Evolutionary conservation across 2,888 invertebrate species (phyloP).

Genomic region (Hyposoter didymator): DNA sequence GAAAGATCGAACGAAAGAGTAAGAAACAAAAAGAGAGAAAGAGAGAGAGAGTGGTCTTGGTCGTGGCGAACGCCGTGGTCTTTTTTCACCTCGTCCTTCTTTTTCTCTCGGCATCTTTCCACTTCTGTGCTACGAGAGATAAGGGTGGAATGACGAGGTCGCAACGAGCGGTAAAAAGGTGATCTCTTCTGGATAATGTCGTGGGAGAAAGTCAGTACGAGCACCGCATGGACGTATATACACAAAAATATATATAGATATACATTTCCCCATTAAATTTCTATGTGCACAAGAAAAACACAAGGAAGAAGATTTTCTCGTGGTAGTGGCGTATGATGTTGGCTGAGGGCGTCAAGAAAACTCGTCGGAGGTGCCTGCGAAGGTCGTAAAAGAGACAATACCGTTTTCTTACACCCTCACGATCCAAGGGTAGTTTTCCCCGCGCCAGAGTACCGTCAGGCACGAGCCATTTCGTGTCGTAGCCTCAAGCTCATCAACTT

Average conservation of each 20-base stretch:
- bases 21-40: slow-evolving; percentile 17
- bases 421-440: slow-evolving; percentile 46
- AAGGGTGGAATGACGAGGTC: slow-evolving; percentile 84
- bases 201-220: slow-evolving; percentile 70
- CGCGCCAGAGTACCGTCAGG: slow-evolving; percentile 63
- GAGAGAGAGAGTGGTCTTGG: slow-evolving; percentile 36
- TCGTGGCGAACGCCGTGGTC: slow-evolving; percentile 65
- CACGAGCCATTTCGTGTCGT: slow-evolving; percentile 48
- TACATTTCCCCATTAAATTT: slow-evolving; percentile 48
- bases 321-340: slow-evolving; percentile 54
- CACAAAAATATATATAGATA: slow-evolving; percentile 55
- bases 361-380: slow-evolving; percentile 74
- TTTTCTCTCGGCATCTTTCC: slow-evolving; percentile 68
- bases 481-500: slow-evolving; percentile 36
- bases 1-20: slow-evolving; percentile 38
- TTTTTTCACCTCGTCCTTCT: slow-evolving; percentile 63
- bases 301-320: slow-evolving; percentile 50
- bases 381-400: slow-evolving; percentile 83
- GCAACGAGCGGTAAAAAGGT: slow-evolving; percentile 84
- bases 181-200: slow-evolving; percentile 82
- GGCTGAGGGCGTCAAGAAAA: slow-evolving; percentile 72
- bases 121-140: slow-evolving; percentile 77
- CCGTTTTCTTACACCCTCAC: slow-evolving; percentile 75
- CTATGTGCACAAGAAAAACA: slow-evolving; percentile 22
- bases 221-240: slow-evolving; percentile 59